phyloP scores from a whole-genome alignment of 2,888 invertebrate genomes.

The Proisotoma minuta region DNA sequence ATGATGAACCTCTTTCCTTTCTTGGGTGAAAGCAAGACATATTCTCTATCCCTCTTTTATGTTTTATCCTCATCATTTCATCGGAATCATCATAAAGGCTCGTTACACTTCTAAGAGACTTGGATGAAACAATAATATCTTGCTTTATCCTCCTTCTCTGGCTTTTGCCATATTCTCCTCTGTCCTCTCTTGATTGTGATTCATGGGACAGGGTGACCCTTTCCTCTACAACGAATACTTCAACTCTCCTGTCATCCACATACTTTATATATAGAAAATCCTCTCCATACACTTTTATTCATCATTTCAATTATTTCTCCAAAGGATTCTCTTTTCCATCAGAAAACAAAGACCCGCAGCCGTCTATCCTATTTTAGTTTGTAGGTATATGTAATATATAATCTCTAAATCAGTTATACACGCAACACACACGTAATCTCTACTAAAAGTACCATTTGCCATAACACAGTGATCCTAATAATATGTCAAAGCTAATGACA shows the following conservation, averaged over 20 bases:
- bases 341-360: too few species aligned
- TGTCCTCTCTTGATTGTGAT: constrained; percentile 11
- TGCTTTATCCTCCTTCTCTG: constrained; percentile 12
- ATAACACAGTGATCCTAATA: too few species aligned
- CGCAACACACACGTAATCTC: too few species aligned
- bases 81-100: constrained; percentile 21
- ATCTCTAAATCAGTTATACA: too few species aligned
- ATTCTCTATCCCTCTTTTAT: constrained; percentile 10
- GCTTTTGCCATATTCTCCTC: constrained; percentile 8
- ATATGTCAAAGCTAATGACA: too few species aligned
- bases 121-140: constrained; percentile 23
- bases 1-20: constrained; percentile 9
- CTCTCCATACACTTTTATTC: too few species aligned
- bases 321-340: too few species aligned
- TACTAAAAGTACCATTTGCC: too few species aligned
- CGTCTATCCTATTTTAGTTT: too few species aligned
- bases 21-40: not conserved
- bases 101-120: constrained; percentile 24
- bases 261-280: not conserved
- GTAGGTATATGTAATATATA: too few species aligned
- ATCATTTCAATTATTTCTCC: too few species aligned
- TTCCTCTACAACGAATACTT: not conserved
- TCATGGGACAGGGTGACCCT: not conserved
- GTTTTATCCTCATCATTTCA: constrained; percentile 14
- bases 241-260: not conserved